Percentiles rank a stretch among this genome's conserved stretches.
phyloP scores from a whole-genome alignment of 2,888 invertebrate species.

The Geotrupes spiniger region DNA sequence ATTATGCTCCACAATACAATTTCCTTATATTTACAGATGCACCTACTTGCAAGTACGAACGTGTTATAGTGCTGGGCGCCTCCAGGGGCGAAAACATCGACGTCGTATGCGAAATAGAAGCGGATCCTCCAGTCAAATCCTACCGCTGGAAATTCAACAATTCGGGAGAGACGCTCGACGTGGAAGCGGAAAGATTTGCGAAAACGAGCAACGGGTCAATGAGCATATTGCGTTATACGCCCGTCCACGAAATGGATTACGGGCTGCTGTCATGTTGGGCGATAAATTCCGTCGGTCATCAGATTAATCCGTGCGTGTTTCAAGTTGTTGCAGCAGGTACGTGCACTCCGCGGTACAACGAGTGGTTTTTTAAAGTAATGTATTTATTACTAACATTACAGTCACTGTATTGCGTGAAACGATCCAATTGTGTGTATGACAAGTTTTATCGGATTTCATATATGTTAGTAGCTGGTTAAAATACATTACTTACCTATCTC shows the following conservation, averaged over 20 bases:
- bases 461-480: no score
- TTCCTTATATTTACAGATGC: constrained; percentile 60
- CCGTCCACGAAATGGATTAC: constrained; percentile 71
- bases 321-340: constrained; percentile 86
- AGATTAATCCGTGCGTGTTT: constrained; percentile 80
- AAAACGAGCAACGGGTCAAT: constrained; percentile 72
- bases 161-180: constrained; percentile 84
- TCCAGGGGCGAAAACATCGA: constrained; percentile 83
- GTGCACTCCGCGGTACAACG: no score
- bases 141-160: constrained; percentile 96
- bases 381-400: no score
- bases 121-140: constrained; percentile 84
- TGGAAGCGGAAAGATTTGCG: constrained; percentile 71
- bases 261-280: constrained; percentile 87
- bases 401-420: no score
- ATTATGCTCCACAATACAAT: no score
- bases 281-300: constrained; percentile 78
- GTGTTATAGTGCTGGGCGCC: constrained; percentile 81
- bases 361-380: no score
- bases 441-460: no score
- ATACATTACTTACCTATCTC: no score
- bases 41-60: constrained; percentile 75
- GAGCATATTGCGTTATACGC: constrained; percentile 63
- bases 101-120: constrained; percentile 86
- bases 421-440: no score